Conservation (phyloP, 1,140 invertebrate species). For the Diuraphis noxia region DNA sequence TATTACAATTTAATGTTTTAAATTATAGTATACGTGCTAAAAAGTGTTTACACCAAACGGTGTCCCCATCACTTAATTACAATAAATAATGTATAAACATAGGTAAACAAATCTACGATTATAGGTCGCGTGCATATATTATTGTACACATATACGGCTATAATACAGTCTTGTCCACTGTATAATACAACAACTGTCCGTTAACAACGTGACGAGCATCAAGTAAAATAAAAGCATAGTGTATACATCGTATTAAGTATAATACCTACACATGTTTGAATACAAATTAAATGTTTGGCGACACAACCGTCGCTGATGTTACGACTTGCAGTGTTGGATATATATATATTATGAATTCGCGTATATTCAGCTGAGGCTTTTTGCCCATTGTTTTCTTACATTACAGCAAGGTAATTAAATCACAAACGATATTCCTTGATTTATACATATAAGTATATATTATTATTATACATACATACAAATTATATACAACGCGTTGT, state of each 20-base stretch:
- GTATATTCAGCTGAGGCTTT: neutral
- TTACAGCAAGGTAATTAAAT: slow-evolving; percentile 9
- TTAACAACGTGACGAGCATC: neutral
- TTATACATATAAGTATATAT: neutral
- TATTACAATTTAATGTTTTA: neutral
- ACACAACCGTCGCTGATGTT: neutral
- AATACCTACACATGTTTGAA: neutral
- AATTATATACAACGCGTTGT: neutral
- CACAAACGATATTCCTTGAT: neutral
- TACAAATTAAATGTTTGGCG: neutral
- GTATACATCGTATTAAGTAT: neutral
- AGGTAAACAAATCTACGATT: neutral
- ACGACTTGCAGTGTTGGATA: neutral
- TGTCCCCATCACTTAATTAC: neutral
- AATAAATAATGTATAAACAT: neutral
- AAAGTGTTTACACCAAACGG: neutral
- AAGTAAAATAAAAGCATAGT: neutral
- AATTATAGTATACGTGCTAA: neutral
- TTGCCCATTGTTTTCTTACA: slow-evolving; percentile 5
- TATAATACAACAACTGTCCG: neutral
- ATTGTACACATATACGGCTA: neutral
- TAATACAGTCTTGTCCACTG: neutral
- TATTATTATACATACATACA: neutral
- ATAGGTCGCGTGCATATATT: neutral
- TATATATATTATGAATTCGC: neutral